Evolutionary conservation across 2,888 invertebrate species (phyloP).

Genomic region (Ptilodon capucinus): DNA sequence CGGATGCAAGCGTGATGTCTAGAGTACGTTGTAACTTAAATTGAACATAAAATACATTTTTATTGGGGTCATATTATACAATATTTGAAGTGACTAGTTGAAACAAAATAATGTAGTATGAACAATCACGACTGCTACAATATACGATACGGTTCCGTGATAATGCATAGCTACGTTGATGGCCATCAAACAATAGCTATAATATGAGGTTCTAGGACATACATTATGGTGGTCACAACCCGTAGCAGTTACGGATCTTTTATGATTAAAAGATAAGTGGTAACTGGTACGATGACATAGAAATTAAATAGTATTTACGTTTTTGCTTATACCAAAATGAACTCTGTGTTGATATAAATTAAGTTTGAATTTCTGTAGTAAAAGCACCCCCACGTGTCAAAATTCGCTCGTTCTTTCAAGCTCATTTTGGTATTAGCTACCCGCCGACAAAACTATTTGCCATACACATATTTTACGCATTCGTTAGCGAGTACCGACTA

Average conservation of each 20-base stretch:
- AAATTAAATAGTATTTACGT: too few relatives aligned
- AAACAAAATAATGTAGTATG: conserved; percentile 1
- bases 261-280: too few relatives aligned
- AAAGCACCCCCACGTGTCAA: too few relatives aligned
- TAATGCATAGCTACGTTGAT: background rate
- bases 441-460: too few relatives aligned
- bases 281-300: too few relatives aligned
- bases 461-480: too few relatives aligned
- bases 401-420: too few relatives aligned
- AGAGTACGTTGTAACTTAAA: conserved; percentile 16
- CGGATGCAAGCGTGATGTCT: conserved; percentile 38
- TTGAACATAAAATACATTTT: conserved; percentile 11
- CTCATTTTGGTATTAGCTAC: too few relatives aligned
- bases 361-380: too few relatives aligned
- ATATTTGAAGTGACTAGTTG: conserved; percentile 14
- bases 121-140: background rate
- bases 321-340: too few relatives aligned
- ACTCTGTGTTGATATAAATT: too few relatives aligned
- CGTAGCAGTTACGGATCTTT: background rate
- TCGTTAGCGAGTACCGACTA: too few relatives aligned
- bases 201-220: background rate
- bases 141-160: background rate
- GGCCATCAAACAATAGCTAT: background rate
- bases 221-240: background rate
- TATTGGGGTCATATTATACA: conserved; percentile 28